These are phyloP conservation scores for Ctenosaura bakeri DNA, from an alignment of 2,797 vertebrate species.

Conservation along the genomic window DNA sequence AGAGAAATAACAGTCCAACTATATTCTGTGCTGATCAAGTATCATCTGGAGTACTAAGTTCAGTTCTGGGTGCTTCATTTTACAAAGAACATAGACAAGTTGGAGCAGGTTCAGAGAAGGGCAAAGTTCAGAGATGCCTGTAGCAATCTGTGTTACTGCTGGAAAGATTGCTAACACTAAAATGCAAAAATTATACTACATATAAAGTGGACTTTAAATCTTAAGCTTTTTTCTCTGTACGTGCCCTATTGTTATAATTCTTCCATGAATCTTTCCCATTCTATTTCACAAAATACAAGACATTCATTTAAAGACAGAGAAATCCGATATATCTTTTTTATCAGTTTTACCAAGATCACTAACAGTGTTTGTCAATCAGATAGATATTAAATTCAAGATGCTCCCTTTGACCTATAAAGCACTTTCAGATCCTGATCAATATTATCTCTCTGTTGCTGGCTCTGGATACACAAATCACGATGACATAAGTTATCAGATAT, in stretches of 20 bases:
- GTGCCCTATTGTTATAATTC: neutral
- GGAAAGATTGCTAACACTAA: neutral
- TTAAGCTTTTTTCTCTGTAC: neutral
- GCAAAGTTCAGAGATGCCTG: neutral
- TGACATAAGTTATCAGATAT: slow-evolving; percentile 19
- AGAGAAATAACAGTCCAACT: too few species aligned
- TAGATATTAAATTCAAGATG: slow-evolving; percentile 35
- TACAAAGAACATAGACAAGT: too few species aligned
- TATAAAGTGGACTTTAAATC: neutral
- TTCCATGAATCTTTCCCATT: neutral
- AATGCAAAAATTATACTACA: neutral
- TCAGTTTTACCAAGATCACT: slow-evolving; percentile 7
- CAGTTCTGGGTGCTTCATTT: too few species aligned
- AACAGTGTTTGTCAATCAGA: slow-evolving; percentile 20
- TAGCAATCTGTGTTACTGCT: neutral
- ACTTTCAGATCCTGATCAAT: slow-evolving; percentile 29
- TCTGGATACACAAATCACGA: neutral
- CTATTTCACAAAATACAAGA: neutral
- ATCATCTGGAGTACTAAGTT: too few species aligned
- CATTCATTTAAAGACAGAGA: neutral
- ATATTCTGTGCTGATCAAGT: too few species aligned
- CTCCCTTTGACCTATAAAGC: slow-evolving; percentile 22
- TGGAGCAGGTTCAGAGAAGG: too few species aligned
- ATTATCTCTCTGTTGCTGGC: neutral
- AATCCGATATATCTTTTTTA: neutral